Percentiles rank a stretch among this genome's conserved stretches.
phyloP scores from a whole-genome alignment of 1,140 invertebrate species.

The Bombyx mori region ASM3026992v2 NC_085131.1:2004501-2005000 shows the following conservation, averaged over 20 bases:
- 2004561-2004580: too few species aligned
- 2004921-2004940: conserved; percentile 27
- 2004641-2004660: too few species aligned
- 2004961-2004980: conserved; percentile 54
- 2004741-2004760: too few species aligned
- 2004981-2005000: conserved; percentile 57
- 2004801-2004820: conserved; percentile 8
- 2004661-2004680: too few species aligned
- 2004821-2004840: conserved; percentile 36
- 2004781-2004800: not conserved
- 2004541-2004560: too few species aligned
- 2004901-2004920: conserved; percentile 21
- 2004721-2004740: too few species aligned
- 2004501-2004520: not conserved
- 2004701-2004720: too few species aligned
- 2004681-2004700: too few species aligned
- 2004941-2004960: conserved; percentile 50
- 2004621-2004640: too few species aligned
- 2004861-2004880: conserved; percentile 19
- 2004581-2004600: too few species aligned
- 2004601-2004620: too few species aligned
- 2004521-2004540: too few species aligned
- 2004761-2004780: not conserved
- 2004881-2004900: conserved; percentile 11
- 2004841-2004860: conserved; percentile 41